Evolutionary conservation across 2,797 vertebrate genomes (phyloP).

Genomic region (Phoebastria nigripes): DNA sequence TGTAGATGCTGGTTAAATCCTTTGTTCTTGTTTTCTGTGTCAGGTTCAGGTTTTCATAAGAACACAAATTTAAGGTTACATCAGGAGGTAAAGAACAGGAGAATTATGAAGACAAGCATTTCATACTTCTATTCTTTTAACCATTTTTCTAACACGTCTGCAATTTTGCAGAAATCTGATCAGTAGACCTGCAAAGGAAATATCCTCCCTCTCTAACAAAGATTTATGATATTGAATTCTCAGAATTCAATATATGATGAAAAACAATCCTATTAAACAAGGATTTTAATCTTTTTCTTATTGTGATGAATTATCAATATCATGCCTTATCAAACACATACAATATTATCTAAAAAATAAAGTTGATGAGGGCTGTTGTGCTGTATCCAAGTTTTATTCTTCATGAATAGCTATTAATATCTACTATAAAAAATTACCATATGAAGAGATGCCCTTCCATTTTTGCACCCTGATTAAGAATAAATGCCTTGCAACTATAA

Average conservation of each 20-base stretch:
- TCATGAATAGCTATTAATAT: background rate
- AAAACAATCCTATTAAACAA: background rate
- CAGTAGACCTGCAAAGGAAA: background rate
- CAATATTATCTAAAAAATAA: background rate
- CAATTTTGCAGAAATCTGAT: background rate
- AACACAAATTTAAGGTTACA: background rate
- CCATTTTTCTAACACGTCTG: background rate
- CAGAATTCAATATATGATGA: background rate
- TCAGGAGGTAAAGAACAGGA: background rate
- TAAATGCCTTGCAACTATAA: background rate
- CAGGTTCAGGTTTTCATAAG: background rate
- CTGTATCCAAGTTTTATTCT: background rate
- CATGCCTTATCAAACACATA: background rate
- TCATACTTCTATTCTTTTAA: background rate
- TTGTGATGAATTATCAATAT: slow-evolving; percentile 13
- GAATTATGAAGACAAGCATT: background rate
- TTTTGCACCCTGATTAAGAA: background rate
- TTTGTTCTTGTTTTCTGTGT: background rate
- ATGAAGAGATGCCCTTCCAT: background rate
- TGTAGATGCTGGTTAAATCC: background rate
- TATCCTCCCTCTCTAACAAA: background rate
- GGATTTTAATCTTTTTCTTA: slow-evolving; percentile 6
- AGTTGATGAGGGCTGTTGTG: background rate
- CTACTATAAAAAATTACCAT: background rate
- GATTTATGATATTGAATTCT: background rate